Evolutionary conservation across 2,797 vertebrate genomes (phyloP), one percentile per base, ranked within the genome.

Genomic region (Heteromormyrus szaboi): DNA sequence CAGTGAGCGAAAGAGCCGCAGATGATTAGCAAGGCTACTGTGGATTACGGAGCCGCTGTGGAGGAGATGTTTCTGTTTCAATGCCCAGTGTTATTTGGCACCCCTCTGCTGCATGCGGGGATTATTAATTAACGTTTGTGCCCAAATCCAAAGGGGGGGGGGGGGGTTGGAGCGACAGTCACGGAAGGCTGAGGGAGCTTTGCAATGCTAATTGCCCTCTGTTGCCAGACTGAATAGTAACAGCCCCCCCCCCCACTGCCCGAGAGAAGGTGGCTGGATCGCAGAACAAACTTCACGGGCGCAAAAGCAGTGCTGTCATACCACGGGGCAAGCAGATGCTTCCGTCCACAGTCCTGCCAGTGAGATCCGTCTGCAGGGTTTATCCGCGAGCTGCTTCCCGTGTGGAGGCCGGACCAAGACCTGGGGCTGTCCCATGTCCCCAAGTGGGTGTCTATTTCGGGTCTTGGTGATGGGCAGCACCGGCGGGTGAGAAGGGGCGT

Each of bases 401-500:
- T 37, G 65, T 72, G 65, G 12, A 37, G 9, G 33, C 12, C 9
- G 12, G 29, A 76, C 29, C 3, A 1, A 44, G 44, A 22, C 37
- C 79, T 7, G 41, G 76, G 19, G 41, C 44, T 1, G 41, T 11
- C 41, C 79, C 19, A 1, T 11, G 19, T 9, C 25, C 59, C 62
- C 9, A 65, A 65, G 4, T 41, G 14, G 44, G 37, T 0, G n/a
- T 22, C 41, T 25, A n/a, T 19, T 48, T 83, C 44, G 0, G 37
- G 41, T 48, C 79, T 83, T 4, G 19, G 62, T 68, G 62, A 68
- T 2, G 62, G 62, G 62, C 62, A 33, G 25, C 14, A 0, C 11
- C 12, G 50, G 91, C 19, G 72, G 88, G 88, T 88, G 92, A 89
- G 79, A 44, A 25, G n/a, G 8, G 41, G 44, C 46, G 0, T 81